phyloP scores from a whole-genome alignment of 2,113 vertebrate species.

The Coracopsis vasa region DNA sequence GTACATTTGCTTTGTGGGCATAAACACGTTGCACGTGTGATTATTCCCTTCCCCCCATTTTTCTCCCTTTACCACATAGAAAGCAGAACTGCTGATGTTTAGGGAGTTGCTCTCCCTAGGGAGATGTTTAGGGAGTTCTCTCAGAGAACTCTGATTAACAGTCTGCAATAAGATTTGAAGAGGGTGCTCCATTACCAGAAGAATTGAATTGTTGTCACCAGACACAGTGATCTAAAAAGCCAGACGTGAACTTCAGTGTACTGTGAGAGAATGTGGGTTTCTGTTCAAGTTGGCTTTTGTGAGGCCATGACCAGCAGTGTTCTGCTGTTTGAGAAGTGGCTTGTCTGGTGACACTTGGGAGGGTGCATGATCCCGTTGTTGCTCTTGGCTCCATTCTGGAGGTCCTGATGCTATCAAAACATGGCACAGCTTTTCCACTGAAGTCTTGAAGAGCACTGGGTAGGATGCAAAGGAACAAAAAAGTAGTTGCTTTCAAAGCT shows the following conservation, averaged over 20 bases:
- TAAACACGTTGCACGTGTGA: neutral
- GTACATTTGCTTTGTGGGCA: accelerated
- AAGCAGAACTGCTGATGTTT: neutral
- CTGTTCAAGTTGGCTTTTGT: neutral
- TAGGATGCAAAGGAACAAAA: neutral
- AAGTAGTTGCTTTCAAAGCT: slow-evolving; percentile 26
- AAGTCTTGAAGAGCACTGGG: slow-evolving; percentile 7
- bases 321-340: neutral
- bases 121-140: neutral
- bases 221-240: neutral
- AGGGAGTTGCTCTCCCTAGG: neutral
- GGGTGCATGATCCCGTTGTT: neutral
- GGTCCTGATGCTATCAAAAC: neutral
- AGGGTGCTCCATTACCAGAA: neutral
- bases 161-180: neutral
- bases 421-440: neutral
- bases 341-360: neutral
- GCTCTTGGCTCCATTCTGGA: neutral
- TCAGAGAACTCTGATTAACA: neutral
- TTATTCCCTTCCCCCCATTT: accelerated
- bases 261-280: accelerated
- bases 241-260: neutral
- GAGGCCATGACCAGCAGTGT: neutral
- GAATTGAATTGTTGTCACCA: neutral
- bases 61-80: neutral